phyloP scores from a whole-genome alignment of 2,888 invertebrate genomes.

The Drosophila macrospina region DNA sequence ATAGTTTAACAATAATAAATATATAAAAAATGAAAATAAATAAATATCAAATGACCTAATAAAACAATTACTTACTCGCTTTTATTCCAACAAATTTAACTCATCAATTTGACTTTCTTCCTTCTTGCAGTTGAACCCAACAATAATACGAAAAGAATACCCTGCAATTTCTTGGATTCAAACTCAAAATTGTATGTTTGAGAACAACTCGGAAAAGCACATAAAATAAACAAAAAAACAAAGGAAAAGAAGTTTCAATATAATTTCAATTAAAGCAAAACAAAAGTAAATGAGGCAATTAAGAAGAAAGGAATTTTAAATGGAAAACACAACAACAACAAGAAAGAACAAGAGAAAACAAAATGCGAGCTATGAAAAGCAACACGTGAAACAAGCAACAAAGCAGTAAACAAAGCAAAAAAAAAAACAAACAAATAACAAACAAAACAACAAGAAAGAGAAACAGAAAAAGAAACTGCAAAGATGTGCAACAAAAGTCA shows the following conservation, averaged over 20 bases:
- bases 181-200: conserved; percentile 21
- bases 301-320: conserved; percentile 82
- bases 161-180: conserved; percentile 11
- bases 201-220: conserved; percentile 1
- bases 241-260: conserved; percentile 31
- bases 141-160: conserved; percentile 1
- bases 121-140: conserved; percentile 38
- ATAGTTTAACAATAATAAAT: too few relatives aligned
- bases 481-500: conserved; percentile 66
- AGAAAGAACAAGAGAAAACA: conserved; percentile 33
- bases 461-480: conserved; percentile 34
- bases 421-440: conserved; percentile 34
- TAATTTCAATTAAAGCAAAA: conserved; percentile 44
- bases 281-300: conserved; percentile 54
- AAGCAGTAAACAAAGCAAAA: conserved; percentile 43
- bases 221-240: conserved; percentile 19
- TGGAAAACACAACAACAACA: conserved; percentile 16
- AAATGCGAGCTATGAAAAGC: conserved; percentile 56
- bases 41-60: too few relatives aligned
- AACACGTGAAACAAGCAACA: conserved; percentile 54
- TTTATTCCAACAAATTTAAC: neutral
- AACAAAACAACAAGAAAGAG: conserved; percentile 31
- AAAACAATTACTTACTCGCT: too few relatives aligned
- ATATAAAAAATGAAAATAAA: too few relatives aligned
- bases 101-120: neutral